Evolutionary conservation across 2,888 invertebrate species (phyloP).

Genomic region (Drosophila kuntzei): DNA sequence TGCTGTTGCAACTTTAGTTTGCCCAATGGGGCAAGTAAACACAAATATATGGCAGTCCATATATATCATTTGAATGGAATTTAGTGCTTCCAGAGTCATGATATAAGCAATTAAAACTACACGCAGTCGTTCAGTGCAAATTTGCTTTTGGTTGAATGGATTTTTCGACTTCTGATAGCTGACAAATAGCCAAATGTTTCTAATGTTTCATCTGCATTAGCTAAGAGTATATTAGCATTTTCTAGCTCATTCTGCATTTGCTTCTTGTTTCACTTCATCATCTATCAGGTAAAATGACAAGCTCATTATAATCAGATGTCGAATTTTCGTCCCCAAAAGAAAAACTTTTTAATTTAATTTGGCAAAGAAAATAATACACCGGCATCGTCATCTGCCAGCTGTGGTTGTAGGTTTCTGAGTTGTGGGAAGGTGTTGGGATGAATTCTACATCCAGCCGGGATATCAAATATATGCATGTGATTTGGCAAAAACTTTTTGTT

Average conservation of each 20-base stretch:
- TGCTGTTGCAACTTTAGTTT: slow-evolving; percentile 34
- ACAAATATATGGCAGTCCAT: slow-evolving; percentile 24
- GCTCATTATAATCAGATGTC: slow-evolving; percentile 61
- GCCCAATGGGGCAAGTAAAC: slow-evolving; percentile 45
- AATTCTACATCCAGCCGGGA: not conserved
- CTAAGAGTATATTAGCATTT: slow-evolving; percentile 9
- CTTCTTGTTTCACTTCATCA: not conserved
- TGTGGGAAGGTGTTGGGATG: slow-evolving; percentile 4
- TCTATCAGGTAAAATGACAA: slow-evolving; percentile 57
- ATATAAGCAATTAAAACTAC: slow-evolving; percentile 49
- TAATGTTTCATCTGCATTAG: slow-evolving; percentile 14
- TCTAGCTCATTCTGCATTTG: not conserved
- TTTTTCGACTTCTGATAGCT: slow-evolving; percentile 14
- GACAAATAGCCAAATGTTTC: slow-evolving; percentile 36
- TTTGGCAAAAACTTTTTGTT: slow-evolving; percentile 62
- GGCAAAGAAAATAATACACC: slow-evolving; percentile 67
- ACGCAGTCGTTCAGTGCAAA: slow-evolving; percentile 37
- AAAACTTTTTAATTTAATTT: slow-evolving; percentile 76
- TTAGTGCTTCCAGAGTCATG: slow-evolving; percentile 14
- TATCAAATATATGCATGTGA: slow-evolving; percentile 65
- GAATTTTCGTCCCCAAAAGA: slow-evolving; percentile 6
- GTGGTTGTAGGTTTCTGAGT: not conserved
- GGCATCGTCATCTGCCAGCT: slow-evolving; percentile 28
- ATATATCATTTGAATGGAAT: slow-evolving; percentile 29
- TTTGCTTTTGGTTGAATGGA: slow-evolving; percentile 24